Evolutionary conservation across 2,113 vertebrate genomes (phyloP).

Genomic region (Podarcis muralis): DNA sequence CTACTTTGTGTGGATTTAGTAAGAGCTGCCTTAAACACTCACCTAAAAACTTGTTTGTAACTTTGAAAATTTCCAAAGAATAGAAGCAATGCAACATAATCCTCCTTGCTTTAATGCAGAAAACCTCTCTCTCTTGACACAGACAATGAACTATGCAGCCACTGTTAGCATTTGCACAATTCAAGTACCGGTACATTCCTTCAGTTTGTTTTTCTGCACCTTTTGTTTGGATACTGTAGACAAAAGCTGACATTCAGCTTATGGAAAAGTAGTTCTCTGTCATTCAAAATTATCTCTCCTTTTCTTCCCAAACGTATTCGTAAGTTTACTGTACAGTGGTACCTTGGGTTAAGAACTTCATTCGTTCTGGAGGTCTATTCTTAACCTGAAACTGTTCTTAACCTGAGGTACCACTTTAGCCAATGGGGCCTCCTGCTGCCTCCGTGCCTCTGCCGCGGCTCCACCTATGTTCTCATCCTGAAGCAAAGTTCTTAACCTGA

Average conservation of each 20-base stretch:
- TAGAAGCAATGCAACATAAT: conserved; percentile 37
- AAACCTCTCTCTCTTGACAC: conserved; percentile 12
- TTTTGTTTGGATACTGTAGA: conserved; percentile 35
- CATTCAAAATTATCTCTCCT: conserved; percentile 20
- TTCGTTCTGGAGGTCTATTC: no score
- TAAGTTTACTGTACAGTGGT: neutral
- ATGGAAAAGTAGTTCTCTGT: conserved; percentile 26
- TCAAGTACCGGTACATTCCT: neutral
- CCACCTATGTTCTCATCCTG: no score
- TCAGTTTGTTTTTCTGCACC: neutral
- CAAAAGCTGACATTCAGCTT: conserved; percentile 26
- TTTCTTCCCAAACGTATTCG: conserved; percentile 34
- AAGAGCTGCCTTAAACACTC: conserved; percentile 33
- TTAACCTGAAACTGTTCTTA: no score
- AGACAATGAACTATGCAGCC: conserved; percentile 48
- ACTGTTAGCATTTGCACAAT: conserved; percentile 22
- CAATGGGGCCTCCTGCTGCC: no score
- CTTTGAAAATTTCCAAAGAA: conserved; percentile 22
- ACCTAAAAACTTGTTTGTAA: conserved; percentile 12
- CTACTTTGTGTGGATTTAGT: neutral
- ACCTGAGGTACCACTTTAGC: no score
- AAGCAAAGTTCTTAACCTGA: no score
- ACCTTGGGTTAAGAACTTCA: no score
- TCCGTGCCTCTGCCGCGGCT: no score
- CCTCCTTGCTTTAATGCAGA: conserved; percentile 26